These are phyloP conservation scores for Decapterus maruadsi DNA, from an alignment of 2,797 vertebrate species.

Conservation along the genomic window DNA sequence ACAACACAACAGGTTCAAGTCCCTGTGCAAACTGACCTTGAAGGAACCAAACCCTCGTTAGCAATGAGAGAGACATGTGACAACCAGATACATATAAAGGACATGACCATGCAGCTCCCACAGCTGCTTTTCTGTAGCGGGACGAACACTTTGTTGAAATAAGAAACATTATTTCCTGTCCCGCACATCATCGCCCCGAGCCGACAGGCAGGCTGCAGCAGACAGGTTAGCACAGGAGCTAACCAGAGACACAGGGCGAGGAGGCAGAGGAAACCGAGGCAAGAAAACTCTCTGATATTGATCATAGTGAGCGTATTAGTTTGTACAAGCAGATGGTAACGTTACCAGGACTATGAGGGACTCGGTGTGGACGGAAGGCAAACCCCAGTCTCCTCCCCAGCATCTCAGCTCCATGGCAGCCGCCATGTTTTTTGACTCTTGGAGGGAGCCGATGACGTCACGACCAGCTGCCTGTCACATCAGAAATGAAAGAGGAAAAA, in stretches of 20 bases:
- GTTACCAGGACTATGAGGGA: conserved; percentile 94
- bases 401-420: conserved; percentile 94
- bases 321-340: not conserved
- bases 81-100: not conserved
- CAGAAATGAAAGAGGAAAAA: not conserved
- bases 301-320: not conserved
- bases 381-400: conserved; percentile 95
- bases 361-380: conserved; percentile 94
- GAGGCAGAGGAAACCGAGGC: not conserved
- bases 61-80: conserved; percentile 8
- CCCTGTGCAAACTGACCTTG: conserved; percentile 74
- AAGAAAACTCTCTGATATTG: not conserved
- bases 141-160: not conserved
- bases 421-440: conserved; percentile 86
- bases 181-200: conserved; percentile 6
- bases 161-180: not conserved
- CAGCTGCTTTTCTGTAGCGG: not conserved
- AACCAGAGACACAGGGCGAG: conserved; percentile 34
- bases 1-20: not conserved
- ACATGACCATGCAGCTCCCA: not conserved
- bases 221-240: conserved; percentile 70
- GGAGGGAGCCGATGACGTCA: conserved; percentile 71
- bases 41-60: conserved; percentile 21
- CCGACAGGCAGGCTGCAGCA: conserved; percentile 15
- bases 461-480: conserved; percentile 7